Evolutionary conservation across 2,888 invertebrate species (phyloP).

Genomic region (Athetis lepigone): DNA sequence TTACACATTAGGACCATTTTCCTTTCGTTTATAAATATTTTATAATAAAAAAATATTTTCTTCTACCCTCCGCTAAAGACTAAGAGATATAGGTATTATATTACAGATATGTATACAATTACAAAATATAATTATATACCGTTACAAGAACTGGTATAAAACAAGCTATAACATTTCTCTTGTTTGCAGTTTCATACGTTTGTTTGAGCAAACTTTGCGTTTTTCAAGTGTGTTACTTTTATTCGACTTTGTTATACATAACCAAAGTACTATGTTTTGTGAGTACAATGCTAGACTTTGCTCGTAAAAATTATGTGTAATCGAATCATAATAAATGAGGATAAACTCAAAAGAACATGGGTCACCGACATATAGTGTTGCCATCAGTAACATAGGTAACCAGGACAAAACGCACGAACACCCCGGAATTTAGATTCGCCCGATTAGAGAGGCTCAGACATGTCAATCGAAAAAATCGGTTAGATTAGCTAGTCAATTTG

Average conservation of each 20-base stretch:
- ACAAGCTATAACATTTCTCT: slow-evolving; percentile 2
- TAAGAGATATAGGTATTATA: too few relatives aligned
- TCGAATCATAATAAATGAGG: too few relatives aligned
- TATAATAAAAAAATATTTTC: not conserved
- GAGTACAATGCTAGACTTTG: too few relatives aligned
- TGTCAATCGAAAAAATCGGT: too few relatives aligned
- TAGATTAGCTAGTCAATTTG: too few relatives aligned
- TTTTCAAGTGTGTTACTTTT: slow-evolving; percentile 65
- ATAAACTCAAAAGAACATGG: too few relatives aligned
- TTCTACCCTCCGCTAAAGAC: not conserved
- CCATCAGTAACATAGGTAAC: too few relatives aligned
- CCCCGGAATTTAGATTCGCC: too few relatives aligned
- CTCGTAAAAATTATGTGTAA: too few relatives aligned
- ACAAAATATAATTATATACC: slow-evolving; percentile 17
- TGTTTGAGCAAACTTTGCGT: slow-evolving; percentile 65
- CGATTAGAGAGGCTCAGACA: too few relatives aligned
- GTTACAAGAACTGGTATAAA: not conserved
- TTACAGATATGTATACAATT: slow-evolving; percentile 16
- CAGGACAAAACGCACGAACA: too few relatives aligned
- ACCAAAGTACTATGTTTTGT: not conserved
- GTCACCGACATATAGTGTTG: too few relatives aligned
- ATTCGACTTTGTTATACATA: slow-evolving; percentile 8
- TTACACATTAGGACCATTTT: not conserved
- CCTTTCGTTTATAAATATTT: not conserved
- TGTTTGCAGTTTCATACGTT: slow-evolving; percentile 12